Percentiles rank a stretch among this genome's conserved stretches.
phyloP scores from a whole-genome alignment of 2,113 vertebrate species.

The Malurus melanocephalus region DNA sequence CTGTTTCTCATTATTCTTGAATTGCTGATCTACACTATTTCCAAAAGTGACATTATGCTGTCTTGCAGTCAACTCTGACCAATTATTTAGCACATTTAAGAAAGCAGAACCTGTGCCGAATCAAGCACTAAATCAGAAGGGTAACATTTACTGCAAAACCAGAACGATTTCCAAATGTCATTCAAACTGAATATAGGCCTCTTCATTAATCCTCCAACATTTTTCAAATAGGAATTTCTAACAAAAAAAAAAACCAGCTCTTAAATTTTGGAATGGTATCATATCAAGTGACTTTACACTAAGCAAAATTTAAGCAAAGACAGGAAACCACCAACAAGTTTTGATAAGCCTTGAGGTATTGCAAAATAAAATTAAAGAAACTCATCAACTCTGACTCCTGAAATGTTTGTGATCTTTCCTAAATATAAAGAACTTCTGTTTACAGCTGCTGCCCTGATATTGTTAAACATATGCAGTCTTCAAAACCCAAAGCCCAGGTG shows the following conservation, averaged over 20 bases:
- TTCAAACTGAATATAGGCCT: not conserved
- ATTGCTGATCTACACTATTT: slow-evolving; percentile 24
- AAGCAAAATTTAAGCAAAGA: not conserved
- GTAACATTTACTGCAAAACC: not conserved
- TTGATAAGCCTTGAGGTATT: not conserved
- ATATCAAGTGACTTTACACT: not conserved
- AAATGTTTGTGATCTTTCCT: not conserved
- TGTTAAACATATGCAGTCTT: not conserved
- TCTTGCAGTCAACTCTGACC: slow-evolving; percentile 37
- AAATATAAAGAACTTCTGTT: not conserved
- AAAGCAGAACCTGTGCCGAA: slow-evolving; percentile 23
- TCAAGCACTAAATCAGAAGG: slow-evolving; percentile 4
- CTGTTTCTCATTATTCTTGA: slow-evolving; percentile 37
- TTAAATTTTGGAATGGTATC: no score
- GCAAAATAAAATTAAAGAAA: not conserved
- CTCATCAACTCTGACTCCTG: not conserved
- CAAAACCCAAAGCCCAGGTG: not conserved
- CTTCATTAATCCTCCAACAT: not conserved
- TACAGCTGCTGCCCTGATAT: not conserved
- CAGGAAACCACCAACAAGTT: not conserved
- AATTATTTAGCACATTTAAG: slow-evolving; percentile 40
- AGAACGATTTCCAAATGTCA: slow-evolving; percentile 14
- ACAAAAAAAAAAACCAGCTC: not conserved
- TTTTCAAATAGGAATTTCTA: not conserved
- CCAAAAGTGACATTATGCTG: slow-evolving; percentile 20